These are phyloP conservation scores for Eupithecia dodoneata DNA, from an alignment of 2,888 invertebrate species.

Conservation along the genomic window DNA sequence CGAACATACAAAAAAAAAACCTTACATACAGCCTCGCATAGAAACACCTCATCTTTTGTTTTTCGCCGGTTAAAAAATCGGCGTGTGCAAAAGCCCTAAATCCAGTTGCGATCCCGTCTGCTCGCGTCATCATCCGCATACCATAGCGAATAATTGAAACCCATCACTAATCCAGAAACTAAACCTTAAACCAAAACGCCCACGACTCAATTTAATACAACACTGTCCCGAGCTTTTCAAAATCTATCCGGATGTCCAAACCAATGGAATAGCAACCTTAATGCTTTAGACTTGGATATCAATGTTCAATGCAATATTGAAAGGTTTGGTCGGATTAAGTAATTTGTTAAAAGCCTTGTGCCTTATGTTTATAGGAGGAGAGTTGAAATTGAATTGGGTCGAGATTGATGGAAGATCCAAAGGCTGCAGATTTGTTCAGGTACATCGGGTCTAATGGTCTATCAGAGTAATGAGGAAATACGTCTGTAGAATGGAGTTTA, in stretches of 20 bases:
- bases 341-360: constrained; percentile 21
- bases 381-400: constrained; percentile 25
- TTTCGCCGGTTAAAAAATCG: not conserved
- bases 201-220: constrained; percentile 28
- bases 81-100: not conserved
- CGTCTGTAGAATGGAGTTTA: constrained; percentile 1
- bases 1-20: too few relatives aligned
- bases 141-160: constrained; percentile 34
- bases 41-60: too few relatives aligned
- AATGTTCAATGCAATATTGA: constrained; percentile 13
- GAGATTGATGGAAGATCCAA: constrained; percentile 24
- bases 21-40: too few relatives aligned
- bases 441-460: constrained; percentile 18
- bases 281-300: not conserved
- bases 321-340: constrained; percentile 22
- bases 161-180: constrained; percentile 18
- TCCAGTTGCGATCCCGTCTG: constrained; percentile 22
- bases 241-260: constrained; percentile 3
- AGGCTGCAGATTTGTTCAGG: constrained; percentile 18
- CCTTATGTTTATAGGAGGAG: constrained; percentile 14
- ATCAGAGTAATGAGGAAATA: constrained; percentile 16
- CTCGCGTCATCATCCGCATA: constrained; percentile 28
- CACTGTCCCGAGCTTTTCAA: constrained; percentile 6
- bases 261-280: constrained; percentile 21
- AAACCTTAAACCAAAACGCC: constrained; percentile 18